phyloP scores from a whole-genome alignment of 2,888 invertebrate genomes.

The Marasmarcha lunaedactyla region DNA sequence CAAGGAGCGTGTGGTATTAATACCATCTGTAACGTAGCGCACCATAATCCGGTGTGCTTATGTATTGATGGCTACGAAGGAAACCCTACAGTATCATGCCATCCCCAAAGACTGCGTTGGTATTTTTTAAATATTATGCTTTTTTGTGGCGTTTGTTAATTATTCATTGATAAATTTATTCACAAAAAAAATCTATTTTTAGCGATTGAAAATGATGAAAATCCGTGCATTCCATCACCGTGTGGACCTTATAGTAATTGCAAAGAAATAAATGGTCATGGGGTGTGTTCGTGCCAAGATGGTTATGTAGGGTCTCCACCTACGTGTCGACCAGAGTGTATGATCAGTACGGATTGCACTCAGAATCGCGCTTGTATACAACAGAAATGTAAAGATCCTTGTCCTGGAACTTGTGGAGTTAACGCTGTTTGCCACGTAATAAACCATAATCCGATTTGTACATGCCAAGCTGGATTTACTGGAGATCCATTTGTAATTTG shows the following conservation, averaged over 20 bases:
- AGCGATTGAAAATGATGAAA: constrained; percentile 54
- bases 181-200: constrained; percentile 22
- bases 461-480: constrained; percentile 78
- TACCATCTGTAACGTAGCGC: constrained; percentile 83
- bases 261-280: constrained; percentile 77
- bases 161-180: background rate
- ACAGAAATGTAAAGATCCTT: constrained; percentile 81
- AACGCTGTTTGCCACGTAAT: constrained; percentile 80
- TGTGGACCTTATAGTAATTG: constrained; percentile 85
- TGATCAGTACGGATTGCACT: constrained; percentile 81
- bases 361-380: constrained; percentile 79
- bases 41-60: constrained; percentile 85
- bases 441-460: constrained; percentile 85
- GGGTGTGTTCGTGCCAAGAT: constrained; percentile 83
- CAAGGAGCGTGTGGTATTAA: constrained; percentile 84
- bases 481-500: constrained; percentile 86
- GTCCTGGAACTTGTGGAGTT: constrained; percentile 80
- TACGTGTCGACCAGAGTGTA: constrained; percentile 81
- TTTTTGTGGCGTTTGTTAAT: background rate
- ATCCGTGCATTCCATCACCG: constrained; percentile 80
- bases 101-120: constrained; percentile 52
- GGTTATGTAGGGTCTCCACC: constrained; percentile 83
- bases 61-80: constrained; percentile 84
- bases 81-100: constrained; percentile 76
- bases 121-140: constrained; percentile 16